phyloP scores from a whole-genome alignment of 2,888 invertebrate genomes.

The Hypomecis atomaria region DNA sequence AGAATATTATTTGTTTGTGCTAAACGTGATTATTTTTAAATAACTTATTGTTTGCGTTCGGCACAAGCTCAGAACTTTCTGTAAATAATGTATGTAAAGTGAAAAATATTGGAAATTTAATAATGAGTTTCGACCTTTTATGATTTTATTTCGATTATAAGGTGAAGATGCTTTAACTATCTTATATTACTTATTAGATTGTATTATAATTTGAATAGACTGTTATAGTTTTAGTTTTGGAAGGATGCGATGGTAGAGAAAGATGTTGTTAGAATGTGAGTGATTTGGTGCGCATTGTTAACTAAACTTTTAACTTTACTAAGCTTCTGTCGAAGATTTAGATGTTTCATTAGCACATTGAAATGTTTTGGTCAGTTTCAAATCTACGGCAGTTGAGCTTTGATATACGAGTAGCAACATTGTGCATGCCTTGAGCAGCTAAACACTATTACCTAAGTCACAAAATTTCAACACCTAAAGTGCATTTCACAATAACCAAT shows the following conservation, averaged over 20 bases:
- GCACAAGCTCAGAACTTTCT: constrained; percentile 59
- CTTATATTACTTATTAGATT: constrained; percentile 79
- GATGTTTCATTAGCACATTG: constrained; percentile 17
- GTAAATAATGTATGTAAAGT: constrained; percentile 79
- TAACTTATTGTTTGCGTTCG: constrained; percentile 76
- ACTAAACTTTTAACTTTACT: constrained; percentile 21
- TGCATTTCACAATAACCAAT: constrained; percentile 64
- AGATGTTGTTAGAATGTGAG: constrained; percentile 53
- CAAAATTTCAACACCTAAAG: constrained; percentile 42
- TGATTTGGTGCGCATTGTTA: constrained; percentile 27
- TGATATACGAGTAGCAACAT: constrained; percentile 12
- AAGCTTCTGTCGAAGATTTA: constrained; percentile 17
- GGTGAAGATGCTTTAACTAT: constrained; percentile 85
- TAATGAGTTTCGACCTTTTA: constrained; percentile 73
- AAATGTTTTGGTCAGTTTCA: neutral
- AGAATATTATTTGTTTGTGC: constrained; percentile 66
- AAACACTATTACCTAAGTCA: constrained; percentile 37
- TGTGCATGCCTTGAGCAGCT: constrained; percentile 46
- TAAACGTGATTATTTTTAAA: constrained; percentile 69
- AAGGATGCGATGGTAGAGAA: constrained; percentile 65
- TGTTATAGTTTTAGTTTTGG: constrained; percentile 83
- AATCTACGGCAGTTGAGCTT: constrained; percentile 16
- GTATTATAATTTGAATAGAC: constrained; percentile 84
- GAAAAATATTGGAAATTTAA: constrained; percentile 70
- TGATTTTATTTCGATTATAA: constrained; percentile 82